Evolutionary conservation across 2,113 vertebrate species (phyloP).

Genomic region (Chloropsis hardwickii): DNA sequence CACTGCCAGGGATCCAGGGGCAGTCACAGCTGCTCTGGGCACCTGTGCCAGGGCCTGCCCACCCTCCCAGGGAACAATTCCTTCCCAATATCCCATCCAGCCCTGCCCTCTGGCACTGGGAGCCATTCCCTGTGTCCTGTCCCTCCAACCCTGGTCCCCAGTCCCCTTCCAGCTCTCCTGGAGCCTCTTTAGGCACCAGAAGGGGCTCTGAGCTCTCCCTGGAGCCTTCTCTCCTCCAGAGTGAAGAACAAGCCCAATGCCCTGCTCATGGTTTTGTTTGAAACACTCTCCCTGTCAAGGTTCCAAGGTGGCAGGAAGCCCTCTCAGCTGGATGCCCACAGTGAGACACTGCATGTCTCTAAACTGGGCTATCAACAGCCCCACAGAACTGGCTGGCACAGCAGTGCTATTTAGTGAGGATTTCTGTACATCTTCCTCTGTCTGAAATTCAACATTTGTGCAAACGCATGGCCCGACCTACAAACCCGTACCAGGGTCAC

Average conservation of each 20-base stretch:
- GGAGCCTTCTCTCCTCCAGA: not conserved
- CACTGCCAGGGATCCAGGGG: not conserved
- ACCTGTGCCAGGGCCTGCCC: not conserved
- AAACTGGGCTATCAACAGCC: not conserved
- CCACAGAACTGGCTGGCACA: not conserved
- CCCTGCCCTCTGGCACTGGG: not conserved
- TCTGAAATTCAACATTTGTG: not conserved
- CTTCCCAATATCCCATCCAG: rapidly evolving
- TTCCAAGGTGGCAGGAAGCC: not conserved
- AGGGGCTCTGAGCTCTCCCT: not conserved
- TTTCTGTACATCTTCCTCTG: not conserved
- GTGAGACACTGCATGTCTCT: not conserved
- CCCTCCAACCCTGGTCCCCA: rapidly evolving
- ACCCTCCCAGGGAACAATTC: not conserved
- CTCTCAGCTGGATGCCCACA: not conserved
- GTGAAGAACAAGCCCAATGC: not conserved
- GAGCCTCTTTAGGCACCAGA: not conserved
- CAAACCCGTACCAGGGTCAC: not conserved
- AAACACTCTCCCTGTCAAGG: not conserved
- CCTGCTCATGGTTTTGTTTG: not conserved
- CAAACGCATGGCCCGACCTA: not conserved
- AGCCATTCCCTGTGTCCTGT: not conserved
- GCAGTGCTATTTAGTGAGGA: not conserved
- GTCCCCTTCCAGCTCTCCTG: not conserved
- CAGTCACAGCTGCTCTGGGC: not conserved